phyloP scores from a whole-genome alignment of 1,140 invertebrate genomes.

The Arctopsyche grandis region DNA sequence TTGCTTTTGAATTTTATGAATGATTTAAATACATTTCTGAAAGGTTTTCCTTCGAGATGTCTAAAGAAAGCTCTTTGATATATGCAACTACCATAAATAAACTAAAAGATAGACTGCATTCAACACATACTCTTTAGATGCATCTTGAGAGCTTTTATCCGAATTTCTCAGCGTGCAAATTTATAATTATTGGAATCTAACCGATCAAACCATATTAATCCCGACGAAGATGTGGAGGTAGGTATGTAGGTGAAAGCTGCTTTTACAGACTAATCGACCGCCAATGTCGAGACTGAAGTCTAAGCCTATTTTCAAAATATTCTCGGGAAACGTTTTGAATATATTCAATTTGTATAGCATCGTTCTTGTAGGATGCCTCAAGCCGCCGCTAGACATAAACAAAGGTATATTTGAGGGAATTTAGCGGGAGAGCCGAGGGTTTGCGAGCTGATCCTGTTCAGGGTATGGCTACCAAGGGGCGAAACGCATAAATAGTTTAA shows the following conservation, averaged over 20 bases:
- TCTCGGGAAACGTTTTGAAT: background rate
- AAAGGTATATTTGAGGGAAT: background rate
- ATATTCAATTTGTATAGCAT: too few relatives aligned
- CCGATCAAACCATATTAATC: too few relatives aligned
- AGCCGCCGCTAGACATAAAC: background rate
- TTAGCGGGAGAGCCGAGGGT: background rate
- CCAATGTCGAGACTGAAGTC: background rate
- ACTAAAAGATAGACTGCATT: too few relatives aligned
- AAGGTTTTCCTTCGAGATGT: background rate
- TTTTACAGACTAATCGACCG: background rate
- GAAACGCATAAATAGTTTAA: slow-evolving; percentile 31
- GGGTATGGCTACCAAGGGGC: background rate
- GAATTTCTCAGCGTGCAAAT: too few relatives aligned
- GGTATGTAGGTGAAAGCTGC: too few relatives aligned
- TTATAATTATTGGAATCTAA: too few relatives aligned
- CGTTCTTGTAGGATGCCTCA: background rate
- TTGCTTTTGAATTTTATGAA: slow-evolving; percentile 4
- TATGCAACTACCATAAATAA: too few relatives aligned
- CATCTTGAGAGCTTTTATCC: too few relatives aligned
- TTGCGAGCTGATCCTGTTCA: slow-evolving; percentile 6
- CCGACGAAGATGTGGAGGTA: too few relatives aligned
- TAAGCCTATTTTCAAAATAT: background rate
- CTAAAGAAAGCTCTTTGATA: too few relatives aligned
- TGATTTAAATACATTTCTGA: slow-evolving; percentile 2
- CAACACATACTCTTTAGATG: too few relatives aligned